phyloP scores from a whole-genome alignment of 2,797 vertebrate species.

The Acomys russatus region DNA sequence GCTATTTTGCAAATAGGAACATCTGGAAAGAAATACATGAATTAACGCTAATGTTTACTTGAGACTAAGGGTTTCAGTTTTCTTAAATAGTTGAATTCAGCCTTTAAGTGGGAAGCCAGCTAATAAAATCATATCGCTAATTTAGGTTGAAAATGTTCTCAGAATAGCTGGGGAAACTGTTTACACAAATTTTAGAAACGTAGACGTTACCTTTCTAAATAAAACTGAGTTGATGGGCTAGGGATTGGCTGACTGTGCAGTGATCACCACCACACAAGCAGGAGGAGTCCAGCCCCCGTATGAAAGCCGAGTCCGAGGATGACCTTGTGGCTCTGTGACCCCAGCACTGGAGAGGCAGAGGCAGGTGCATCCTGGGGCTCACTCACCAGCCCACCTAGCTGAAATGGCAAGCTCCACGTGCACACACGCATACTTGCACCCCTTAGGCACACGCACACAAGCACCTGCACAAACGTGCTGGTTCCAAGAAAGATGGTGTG shows the following conservation, averaged over 20 bases:
- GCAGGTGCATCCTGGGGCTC: background rate
- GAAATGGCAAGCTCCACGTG: background rate
- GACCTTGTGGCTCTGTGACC: background rate
- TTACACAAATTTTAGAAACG: conserved; percentile 27
- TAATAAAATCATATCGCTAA: conserved; percentile 31
- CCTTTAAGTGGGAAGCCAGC: background rate
- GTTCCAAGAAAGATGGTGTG: background rate
- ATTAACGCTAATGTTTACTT: conserved; percentile 5
- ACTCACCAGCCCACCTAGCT: background rate
- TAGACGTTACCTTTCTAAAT: conserved; percentile 35
- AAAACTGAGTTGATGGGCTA: background rate
- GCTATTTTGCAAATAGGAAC: conserved; percentile 24
- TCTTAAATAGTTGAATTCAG: conserved; percentile 51
- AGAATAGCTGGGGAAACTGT: background rate
- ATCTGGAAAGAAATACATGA: conserved; percentile 17
- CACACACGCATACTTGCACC: background rate
- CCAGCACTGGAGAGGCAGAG: background rate
- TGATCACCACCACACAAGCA: background rate
- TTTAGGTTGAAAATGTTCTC: conserved; percentile 40
- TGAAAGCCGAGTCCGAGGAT: background rate
- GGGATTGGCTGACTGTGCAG: background rate
- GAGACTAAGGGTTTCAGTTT: conserved; percentile 42
- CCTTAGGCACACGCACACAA: background rate
- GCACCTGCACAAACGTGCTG: background rate
- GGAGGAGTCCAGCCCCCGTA: no score